A percentile compares a stretch with the other conserved stretches of the same genome.
These are phyloP conservation scores for Oryzias javanicus DNA, from an alignment of 2,113 vertebrate genomes.

Conservation along the genomic window DNA sequence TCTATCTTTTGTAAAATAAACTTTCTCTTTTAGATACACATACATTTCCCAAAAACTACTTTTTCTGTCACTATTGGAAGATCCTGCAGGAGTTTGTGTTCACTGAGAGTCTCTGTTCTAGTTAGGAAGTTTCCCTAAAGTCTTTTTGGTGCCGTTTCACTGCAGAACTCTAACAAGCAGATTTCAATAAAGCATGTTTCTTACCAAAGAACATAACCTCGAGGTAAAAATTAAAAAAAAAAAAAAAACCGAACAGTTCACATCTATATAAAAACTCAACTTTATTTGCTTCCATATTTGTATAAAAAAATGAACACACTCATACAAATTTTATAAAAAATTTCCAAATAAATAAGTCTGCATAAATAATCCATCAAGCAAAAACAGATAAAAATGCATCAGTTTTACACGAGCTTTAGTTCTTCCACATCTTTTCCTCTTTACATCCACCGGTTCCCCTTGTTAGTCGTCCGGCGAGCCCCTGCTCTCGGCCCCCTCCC, in stretches of 20 bases:
- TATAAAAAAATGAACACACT: conserved; percentile 9
- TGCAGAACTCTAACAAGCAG: too few relatives aligned
- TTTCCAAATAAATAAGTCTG: conserved; percentile 47
- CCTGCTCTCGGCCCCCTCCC: conserved; percentile 22
- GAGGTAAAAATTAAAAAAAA: not conserved
- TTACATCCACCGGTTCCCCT: not conserved
- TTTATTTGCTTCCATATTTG: conserved; percentile 47
- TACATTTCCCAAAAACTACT: too few relatives aligned
- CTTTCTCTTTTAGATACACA: too few relatives aligned
- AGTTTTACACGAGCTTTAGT: conserved; percentile 25
- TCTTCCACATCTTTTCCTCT: not conserved
- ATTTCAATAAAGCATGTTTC: too few relatives aligned
- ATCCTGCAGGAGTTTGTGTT: too few relatives aligned
- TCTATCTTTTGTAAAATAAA: too few relatives aligned
- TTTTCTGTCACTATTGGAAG: too few relatives aligned
- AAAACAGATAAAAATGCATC: conserved; percentile 23
- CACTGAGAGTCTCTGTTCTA: too few relatives aligned
- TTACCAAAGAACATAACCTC: too few relatives aligned
- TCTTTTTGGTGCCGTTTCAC: too few relatives aligned
- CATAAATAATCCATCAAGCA: conserved; percentile 54
- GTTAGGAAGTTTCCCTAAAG: too few relatives aligned
- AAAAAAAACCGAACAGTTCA: conserved; percentile 1
- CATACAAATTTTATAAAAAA: conserved; percentile 19
- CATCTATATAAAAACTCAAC: conserved; percentile 39
- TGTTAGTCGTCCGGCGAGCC: conserved; percentile 8